These are phyloP conservation scores for Poeciliopsis turrubarensis DNA, from an alignment of 2,113 vertebrate species.

Conservation along the genomic window DNA sequence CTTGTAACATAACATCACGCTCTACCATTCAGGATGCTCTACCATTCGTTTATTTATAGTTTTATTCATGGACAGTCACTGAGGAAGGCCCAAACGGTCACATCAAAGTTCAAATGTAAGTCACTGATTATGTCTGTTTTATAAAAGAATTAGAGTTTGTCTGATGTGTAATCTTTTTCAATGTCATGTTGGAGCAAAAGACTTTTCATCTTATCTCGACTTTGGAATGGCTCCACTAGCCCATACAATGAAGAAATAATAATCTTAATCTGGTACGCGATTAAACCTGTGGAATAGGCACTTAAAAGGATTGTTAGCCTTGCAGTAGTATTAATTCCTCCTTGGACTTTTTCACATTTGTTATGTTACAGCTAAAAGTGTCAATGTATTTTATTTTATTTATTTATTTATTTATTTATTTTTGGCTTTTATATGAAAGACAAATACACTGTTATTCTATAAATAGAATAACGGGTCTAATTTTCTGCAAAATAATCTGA, in stretches of 20 bases:
- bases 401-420: too few relatives aligned
- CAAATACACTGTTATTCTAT: too few relatives aligned
- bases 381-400: too few relatives aligned
- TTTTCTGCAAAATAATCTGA: background rate
- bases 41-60: constrained; percentile 48
- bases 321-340: too few relatives aligned
- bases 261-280: background rate
- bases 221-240: background rate
- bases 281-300: background rate
- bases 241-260: background rate
- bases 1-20: constrained; percentile 68
- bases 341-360: too few relatives aligned
- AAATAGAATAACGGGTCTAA: background rate
- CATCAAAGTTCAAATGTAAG: constrained; percentile 5
- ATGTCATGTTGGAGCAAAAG: background rate
- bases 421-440: too few relatives aligned
- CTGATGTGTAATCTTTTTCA: background rate
- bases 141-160: constrained; percentile 4
- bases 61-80: constrained; percentile 20
- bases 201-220: background rate
- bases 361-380: too few relatives aligned
- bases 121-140: background rate
- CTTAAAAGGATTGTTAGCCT: too few relatives aligned
- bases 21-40: constrained; percentile 53
- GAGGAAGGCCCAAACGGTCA: constrained; percentile 27